Evolutionary conservation across 2,113 vertebrate genomes (phyloP).

Genomic region (Felis chaus): DNA sequence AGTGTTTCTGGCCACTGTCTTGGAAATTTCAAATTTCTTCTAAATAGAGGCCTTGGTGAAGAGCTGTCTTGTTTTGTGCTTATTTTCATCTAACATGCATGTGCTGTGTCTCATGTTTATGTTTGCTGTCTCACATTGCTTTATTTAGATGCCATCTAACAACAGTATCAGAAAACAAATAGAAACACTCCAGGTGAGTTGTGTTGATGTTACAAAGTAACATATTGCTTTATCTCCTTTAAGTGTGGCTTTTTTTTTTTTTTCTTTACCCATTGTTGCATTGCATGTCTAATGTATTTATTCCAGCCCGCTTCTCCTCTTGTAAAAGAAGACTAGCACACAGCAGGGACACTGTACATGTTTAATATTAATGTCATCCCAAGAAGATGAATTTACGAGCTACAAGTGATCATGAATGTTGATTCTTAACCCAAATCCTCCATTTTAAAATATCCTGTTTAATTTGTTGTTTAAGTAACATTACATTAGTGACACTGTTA

Average conservation of each 20-base stretch:
- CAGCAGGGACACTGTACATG: conserved; percentile 6
- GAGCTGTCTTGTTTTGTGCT: conserved; percentile 87
- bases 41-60: conserved; percentile 87
- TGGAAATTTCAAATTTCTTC: conserved; percentile 81
- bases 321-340: conserved; percentile 26
- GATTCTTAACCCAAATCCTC: background rate
- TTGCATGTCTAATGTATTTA: conserved; percentile 77
- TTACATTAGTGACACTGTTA: background rate
- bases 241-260: conserved; percentile 52
- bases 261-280: conserved; percentile 65
- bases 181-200: conserved; percentile 99
- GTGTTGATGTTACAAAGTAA: conserved; percentile 79
- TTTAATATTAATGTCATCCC: conserved; percentile 39
- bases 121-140: conserved; percentile 94
- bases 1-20: conserved; percentile 12
- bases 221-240: conserved; percentile 80
- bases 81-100: conserved; percentile 93
- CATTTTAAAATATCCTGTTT: background rate
- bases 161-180: conserved; percentile 99
- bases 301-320: background rate
- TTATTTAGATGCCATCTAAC: conserved; percentile 99
- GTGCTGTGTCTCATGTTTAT: conserved; percentile 91
- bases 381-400: conserved; percentile 50
- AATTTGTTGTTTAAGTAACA: background rate
- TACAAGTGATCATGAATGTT: background rate